Conservation (phyloP, 2,888 invertebrate species). For the Glaucopsyche alexis region DNA sequence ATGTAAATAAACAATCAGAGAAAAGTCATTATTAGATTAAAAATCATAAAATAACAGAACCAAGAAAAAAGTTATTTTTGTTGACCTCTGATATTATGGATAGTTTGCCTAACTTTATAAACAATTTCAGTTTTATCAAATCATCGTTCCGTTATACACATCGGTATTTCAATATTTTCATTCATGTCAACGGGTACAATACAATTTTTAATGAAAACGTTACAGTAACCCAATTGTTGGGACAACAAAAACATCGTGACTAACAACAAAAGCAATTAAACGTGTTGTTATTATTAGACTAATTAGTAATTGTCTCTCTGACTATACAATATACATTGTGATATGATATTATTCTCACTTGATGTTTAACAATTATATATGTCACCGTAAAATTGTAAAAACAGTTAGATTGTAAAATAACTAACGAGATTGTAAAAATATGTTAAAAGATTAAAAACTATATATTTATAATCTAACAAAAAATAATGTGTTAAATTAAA, state of each 20-base stretch:
- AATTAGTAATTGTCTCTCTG: slow-evolving; percentile 22
- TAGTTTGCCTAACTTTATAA: too few relatives aligned
- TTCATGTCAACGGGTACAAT: background rate
- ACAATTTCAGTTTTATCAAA: background rate
- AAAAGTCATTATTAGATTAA: too few relatives aligned
- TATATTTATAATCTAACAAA: too few relatives aligned
- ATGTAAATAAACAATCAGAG: too few relatives aligned
- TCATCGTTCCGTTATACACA: background rate
- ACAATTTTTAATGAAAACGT: slow-evolving; percentile 10
- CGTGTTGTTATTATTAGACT: slow-evolving; percentile 18
- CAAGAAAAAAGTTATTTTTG: too few relatives aligned
- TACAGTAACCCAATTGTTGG: slow-evolving; percentile 12
- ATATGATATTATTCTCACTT: background rate
- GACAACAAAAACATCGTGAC: slow-evolving; percentile 21
- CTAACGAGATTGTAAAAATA: too few relatives aligned
- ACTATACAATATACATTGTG: background rate
- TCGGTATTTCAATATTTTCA: slow-evolving; percentile 2
- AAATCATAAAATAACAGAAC: too few relatives aligned
- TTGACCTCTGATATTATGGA: too few relatives aligned
- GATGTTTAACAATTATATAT: background rate
- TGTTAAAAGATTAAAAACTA: too few relatives aligned
- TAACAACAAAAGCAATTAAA: slow-evolving; percentile 28
- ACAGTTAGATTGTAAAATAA: too few relatives aligned
- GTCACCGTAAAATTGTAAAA: too few relatives aligned
- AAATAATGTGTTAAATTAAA: too few relatives aligned